These are phyloP conservation scores for Protophormia terraenovae DNA, from an alignment of 2,888 invertebrate genomes.

Conservation along the genomic window DNA sequence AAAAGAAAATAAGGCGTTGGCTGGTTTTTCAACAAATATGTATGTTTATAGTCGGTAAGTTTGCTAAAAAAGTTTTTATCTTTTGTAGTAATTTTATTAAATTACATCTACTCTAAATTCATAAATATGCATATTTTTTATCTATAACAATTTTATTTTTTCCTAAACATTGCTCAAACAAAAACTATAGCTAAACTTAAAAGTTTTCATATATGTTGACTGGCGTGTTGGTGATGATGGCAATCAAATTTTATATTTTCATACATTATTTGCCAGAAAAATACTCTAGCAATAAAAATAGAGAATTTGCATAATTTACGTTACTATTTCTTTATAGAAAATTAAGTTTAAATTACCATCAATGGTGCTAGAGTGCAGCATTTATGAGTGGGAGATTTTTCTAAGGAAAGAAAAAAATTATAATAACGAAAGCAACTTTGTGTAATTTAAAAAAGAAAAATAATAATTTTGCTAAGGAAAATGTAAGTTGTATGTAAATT, in stretches of 20 bases:
- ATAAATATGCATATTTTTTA: constrained; percentile 52
- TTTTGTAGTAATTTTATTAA: constrained; percentile 54
- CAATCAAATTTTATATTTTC: constrained; percentile 17
- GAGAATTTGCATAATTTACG: constrained; percentile 59
- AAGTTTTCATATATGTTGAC: background rate
- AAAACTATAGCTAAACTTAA: background rate
- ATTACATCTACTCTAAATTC: constrained; percentile 51
- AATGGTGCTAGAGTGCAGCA: background rate
- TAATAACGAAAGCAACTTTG: background rate
- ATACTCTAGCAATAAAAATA: constrained; percentile 3
- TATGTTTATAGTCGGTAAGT: background rate
- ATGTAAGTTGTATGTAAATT: constrained; percentile 25
- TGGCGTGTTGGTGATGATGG: constrained; percentile 35
- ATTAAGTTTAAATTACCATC: constrained; percentile 20
- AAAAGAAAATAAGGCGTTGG: constrained; percentile 47
- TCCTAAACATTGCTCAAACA: background rate
- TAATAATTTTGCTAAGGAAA: constrained; percentile 19
- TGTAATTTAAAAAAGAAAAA: background rate
- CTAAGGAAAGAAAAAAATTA: background rate
- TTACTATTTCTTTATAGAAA: constrained; percentile 10
- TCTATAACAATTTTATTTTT: background rate
- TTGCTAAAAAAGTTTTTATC: constrained; percentile 12
- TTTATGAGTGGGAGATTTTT: constrained; percentile 32
- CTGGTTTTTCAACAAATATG: constrained; percentile 5
- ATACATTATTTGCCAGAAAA: constrained; percentile 2